Percentiles rank a stretch among this genome's conserved stretches.
These are phyloP conservation scores for Platerodrilus igneus DNA, from an alignment of 2,888 invertebrate genomes.

Conservation along the genomic window DNA sequence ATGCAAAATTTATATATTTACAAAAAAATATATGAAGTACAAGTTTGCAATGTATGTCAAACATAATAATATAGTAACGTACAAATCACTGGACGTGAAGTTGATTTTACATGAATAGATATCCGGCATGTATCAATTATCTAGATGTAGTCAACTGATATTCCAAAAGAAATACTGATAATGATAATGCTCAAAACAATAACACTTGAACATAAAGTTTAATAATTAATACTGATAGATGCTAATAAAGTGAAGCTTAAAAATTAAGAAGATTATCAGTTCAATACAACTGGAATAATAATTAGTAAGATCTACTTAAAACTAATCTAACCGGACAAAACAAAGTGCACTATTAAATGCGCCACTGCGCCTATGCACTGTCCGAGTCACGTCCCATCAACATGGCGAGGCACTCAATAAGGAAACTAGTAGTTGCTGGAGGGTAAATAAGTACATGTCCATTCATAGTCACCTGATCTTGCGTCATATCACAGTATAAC, in stretches of 20 bases:
- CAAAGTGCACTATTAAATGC: constrained; percentile 34
- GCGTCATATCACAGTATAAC: constrained; percentile 50
- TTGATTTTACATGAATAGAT: constrained; percentile 43
- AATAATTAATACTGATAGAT: too few relatives aligned
- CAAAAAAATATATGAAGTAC: constrained; percentile 46
- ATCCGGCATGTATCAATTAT: constrained; percentile 43
- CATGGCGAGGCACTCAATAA: constrained; percentile 49
- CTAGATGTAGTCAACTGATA: constrained; percentile 21
- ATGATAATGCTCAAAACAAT: too few relatives aligned
- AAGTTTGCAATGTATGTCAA: constrained; percentile 36
- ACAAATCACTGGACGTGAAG: constrained; percentile 48
- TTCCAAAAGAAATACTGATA: too few relatives aligned
- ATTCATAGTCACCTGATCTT: constrained; percentile 49
- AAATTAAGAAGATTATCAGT: constrained; percentile 12
- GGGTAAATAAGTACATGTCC: constrained; percentile 48
- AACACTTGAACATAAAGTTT: too few relatives aligned
- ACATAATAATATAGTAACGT: constrained; percentile 41
- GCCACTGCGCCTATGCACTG: constrained; percentile 34
- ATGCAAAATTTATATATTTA: constrained; percentile 50
- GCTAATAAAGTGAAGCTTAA: too few relatives aligned
- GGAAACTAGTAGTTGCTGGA: constrained; percentile 48
- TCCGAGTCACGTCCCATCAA: constrained; percentile 47
- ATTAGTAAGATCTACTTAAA: constrained; percentile 37
- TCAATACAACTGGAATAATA: constrained; percentile 23
- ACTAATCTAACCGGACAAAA: constrained; percentile 45